Base-by-base conservation (phyloP, 2,888 invertebrate species). In the Watsonalla binaria region DNA sequence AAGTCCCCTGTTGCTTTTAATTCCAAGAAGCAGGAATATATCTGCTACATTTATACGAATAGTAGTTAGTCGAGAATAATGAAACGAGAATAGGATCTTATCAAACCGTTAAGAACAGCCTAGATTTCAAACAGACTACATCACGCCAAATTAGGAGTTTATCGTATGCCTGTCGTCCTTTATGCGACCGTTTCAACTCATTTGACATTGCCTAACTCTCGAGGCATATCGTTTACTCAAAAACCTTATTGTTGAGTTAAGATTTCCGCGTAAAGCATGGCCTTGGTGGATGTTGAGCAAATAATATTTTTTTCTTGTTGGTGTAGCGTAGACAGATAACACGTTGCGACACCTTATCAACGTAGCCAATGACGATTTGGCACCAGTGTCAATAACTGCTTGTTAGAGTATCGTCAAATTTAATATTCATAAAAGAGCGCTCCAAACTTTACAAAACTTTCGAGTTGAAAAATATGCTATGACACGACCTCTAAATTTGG, bases 231-330 rank as follows among this genome's bases (percentile, higher is more conserved):
- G 59, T 57, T 61, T 60, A 56, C 60, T 66, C 60, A 71, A 64
- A 67, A 54, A 67, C 58, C 34, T 58, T 61, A 60, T 59, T 64
- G 61, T 65, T 53, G 68, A 69, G 70, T 74, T 68, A 70, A 74
- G 74, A 83, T 81, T 84, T 85, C 80, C 82, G 82, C 74, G 80
- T 84, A 80, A 73, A 56, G 62, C 68, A 60, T 84, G 86, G 80
- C 88, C 88, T 88, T 86, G 86, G 72, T 71, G 72, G 66, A 66
- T 80, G 80, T 82, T 84, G 78, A 75, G 72, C 73, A 76, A 81
- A 82, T 76, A 74, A 8, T 37, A 8, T 80, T 80, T 84, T n/a
- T 83, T 84, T 78, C 69, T 80, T 67, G 58, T 69, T 68, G 70
- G 67, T 66, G 60, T 68, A 66, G 55, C 66, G 67, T 70, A 74